phyloP scores from a whole-genome alignment of 1,140 invertebrate species.

The Heliconius nattereri region DNA sequence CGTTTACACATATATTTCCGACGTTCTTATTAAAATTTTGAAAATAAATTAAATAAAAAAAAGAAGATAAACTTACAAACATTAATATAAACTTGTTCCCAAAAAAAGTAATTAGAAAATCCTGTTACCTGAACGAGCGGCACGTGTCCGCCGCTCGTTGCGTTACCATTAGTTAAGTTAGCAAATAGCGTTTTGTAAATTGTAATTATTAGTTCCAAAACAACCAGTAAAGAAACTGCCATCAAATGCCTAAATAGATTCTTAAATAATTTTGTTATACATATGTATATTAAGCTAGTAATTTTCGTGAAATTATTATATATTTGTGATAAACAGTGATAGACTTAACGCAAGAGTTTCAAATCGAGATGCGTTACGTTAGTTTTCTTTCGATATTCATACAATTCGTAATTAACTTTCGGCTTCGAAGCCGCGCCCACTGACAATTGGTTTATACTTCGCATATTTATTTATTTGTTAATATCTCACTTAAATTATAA shows the following conservation, averaged over 20 bases:
- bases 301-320: slow-evolving; percentile 76
- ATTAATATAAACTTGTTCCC: slow-evolving; percentile 7
- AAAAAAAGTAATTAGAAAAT: slow-evolving; percentile 54
- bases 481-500: slow-evolving; percentile 74
- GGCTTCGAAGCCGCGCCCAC: slow-evolving; percentile 22
- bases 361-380: slow-evolving; percentile 17
- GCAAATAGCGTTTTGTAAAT: slow-evolving; percentile 71
- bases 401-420: not conserved
- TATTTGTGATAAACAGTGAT: slow-evolving; percentile 78
- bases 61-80: not conserved
- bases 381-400: slow-evolving; percentile 24
- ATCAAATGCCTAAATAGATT: slow-evolving; percentile 78
- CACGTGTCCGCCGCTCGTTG: slow-evolving; percentile 75
- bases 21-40: not conserved
- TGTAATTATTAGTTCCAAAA: slow-evolving; percentile 68
- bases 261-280: slow-evolving; percentile 70
- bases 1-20: not conserved
- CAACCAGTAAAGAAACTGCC: slow-evolving; percentile 80
- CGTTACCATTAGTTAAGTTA: slow-evolving; percentile 81
- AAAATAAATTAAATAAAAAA: not conserved
- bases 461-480: slow-evolving; percentile 75
- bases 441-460: slow-evolving; percentile 62
- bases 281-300: slow-evolving; percentile 63
- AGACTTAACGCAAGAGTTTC: slow-evolving; percentile 49
- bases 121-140: slow-evolving; percentile 78